Evolutionary conservation across 2,888 invertebrate genomes (phyloP).

Genomic region (Prosopocoilus inquinatus): DNA sequence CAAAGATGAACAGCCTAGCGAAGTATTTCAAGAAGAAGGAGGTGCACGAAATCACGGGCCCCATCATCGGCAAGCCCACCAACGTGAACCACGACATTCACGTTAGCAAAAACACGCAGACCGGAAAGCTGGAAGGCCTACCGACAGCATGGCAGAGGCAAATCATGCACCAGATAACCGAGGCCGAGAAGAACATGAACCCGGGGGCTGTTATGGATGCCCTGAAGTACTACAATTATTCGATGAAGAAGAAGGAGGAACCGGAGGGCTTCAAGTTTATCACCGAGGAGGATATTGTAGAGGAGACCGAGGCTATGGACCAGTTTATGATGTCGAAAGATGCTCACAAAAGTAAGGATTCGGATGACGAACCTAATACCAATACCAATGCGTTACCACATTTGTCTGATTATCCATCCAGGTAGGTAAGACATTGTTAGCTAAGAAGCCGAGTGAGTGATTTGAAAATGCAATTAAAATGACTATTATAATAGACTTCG

Average conservation of each 20-base stretch:
- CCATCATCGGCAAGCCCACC: constrained; percentile 74
- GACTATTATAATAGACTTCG: no score
- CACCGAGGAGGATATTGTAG: constrained; percentile 77
- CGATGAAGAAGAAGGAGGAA: constrained; percentile 74
- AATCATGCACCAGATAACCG: constrained; percentile 79
- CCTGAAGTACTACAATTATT: constrained; percentile 85
- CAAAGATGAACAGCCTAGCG: constrained; percentile 15
- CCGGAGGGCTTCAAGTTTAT: constrained; percentile 69
- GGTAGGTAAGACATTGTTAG: no score
- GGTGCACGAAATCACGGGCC: constrained; percentile 10
- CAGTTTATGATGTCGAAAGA: constrained; percentile 72
- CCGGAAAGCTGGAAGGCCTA: constrained; percentile 82
- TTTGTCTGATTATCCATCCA: no score
- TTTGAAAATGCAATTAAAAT: no score
- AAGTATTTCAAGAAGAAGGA: constrained; percentile 17
- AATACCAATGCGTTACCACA: no score
- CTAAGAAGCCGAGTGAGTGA: no score
- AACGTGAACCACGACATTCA: constrained; percentile 84
- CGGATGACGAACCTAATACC: constrained; percentile 17
- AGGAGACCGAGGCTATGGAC: constrained; percentile 81
- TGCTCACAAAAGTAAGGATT: constrained; percentile 64
- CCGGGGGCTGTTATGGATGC: constrained; percentile 89
- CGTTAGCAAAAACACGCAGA: constrained; percentile 78
- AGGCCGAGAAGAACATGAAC: constrained; percentile 84
- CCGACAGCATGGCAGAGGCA: constrained; percentile 80